A percentile compares a stretch with the other conserved stretches of the same genome.
These are phyloP conservation scores for Procavia capensis DNA, from an alignment of 2,113 vertebrate genomes.

Conservation along the genomic window DNA sequence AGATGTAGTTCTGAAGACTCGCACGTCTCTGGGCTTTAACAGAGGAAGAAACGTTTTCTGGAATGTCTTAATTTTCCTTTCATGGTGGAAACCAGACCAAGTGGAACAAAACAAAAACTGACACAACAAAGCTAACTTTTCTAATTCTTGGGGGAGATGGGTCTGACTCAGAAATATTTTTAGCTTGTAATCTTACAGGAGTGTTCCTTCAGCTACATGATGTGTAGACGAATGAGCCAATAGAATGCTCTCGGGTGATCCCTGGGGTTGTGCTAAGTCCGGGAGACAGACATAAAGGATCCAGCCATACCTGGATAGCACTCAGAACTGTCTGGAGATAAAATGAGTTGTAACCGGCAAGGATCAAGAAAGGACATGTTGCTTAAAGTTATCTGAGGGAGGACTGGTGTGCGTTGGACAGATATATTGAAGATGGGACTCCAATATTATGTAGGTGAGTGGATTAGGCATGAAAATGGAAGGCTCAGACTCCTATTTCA, in stretches of 20 bases:
- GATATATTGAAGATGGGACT: not conserved
- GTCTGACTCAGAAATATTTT: not conserved
- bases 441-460: not conserved
- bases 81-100: not conserved
- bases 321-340: not conserved
- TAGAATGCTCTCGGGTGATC: not conserved
- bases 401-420: not conserved
- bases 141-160: not conserved
- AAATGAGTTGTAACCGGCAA: not conserved
- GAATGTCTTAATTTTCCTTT: conserved; percentile 43
- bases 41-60: not conserved
- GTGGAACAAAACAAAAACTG: not conserved
- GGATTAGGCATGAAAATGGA: not conserved
- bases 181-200: not conserved
- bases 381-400: not conserved
- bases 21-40: conserved; percentile 13
- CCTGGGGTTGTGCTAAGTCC: not conserved
- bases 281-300: too few relatives aligned
- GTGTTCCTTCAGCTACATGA: not conserved
- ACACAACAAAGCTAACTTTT: not conserved
- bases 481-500: not conserved
- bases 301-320: too few relatives aligned
- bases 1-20: conserved; percentile 42
- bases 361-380: not conserved
- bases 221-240: not conserved